Conservation (phyloP, 2,797 vertebrate species). For the Parotocinclus haroldoi region DNA sequence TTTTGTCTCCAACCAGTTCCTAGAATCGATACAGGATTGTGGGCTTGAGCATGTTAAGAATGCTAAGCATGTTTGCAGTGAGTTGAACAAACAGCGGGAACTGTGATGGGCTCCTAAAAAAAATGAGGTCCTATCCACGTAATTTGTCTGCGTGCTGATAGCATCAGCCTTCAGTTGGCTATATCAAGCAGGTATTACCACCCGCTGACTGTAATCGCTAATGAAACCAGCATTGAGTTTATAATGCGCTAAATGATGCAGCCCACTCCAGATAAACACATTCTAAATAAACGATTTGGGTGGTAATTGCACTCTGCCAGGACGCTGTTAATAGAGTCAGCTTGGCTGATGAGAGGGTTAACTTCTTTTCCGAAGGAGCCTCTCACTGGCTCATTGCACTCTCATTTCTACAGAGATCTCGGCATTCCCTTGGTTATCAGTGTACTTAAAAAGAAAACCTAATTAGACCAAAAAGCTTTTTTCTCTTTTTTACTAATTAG, state of each 20-base stretch:
- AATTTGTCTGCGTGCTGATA: constrained; percentile 70
- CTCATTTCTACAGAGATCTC: constrained; percentile 77
- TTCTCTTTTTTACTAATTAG: constrained; percentile 85
- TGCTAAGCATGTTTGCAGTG: constrained; percentile 40
- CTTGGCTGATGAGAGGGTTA: constrained; percentile 75
- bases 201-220: constrained; percentile 77
- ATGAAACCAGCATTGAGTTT: constrained; percentile 79
- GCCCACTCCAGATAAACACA: constrained; percentile 77
- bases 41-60: too few relatives aligned
- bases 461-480: constrained; percentile 76
- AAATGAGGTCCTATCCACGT: constrained; percentile 67
- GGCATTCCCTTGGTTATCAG: constrained; percentile 80
- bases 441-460: constrained; percentile 80
- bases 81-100: constrained; percentile 62
- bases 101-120: constrained; percentile 60
- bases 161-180: constrained; percentile 62
- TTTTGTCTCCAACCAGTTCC: too few relatives aligned
- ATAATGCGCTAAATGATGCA: constrained; percentile 79
- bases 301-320: constrained; percentile 77
- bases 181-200: constrained; percentile 76
- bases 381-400: constrained; percentile 78
- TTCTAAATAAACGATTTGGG: constrained; percentile 79
- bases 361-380: constrained; percentile 75
- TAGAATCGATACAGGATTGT: too few relatives aligned
- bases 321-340: constrained; percentile 72